Evolutionary conservation across 2,113 vertebrate species (phyloP).

Genomic region (Pituophis catenifer): DNA sequence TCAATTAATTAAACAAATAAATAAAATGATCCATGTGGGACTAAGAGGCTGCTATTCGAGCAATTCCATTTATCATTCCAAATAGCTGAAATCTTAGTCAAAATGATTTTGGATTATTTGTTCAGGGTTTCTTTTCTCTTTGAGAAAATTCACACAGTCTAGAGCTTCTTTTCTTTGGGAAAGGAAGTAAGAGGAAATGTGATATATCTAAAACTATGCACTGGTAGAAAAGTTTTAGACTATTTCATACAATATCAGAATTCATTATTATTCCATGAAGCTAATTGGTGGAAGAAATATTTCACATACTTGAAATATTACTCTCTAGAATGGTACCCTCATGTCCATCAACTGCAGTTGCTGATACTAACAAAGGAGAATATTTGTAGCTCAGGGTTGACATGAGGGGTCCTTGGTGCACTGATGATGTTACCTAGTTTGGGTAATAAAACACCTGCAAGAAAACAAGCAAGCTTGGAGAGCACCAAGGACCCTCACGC

Average conservation of each 20-base stretch:
- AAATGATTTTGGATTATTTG: background rate
- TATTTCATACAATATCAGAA: background rate
- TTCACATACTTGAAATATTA: background rate
- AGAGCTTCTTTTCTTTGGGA: background rate
- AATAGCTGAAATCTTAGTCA: background rate
- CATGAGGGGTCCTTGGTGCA: too few species aligned
- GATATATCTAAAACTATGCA: background rate
- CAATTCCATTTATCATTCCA: background rate
- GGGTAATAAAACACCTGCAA: background rate
- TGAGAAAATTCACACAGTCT: background rate
- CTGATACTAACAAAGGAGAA: background rate
- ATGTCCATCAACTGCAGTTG: background rate
- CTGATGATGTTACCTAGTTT: background rate
- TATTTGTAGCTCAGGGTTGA: background rate
- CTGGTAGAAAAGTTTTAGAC: background rate
- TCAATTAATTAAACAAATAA: background rate
- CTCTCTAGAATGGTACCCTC: background rate
- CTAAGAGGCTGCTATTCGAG: background rate
- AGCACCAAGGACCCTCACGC: background rate
- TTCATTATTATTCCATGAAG: background rate
- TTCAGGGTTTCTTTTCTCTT: background rate
- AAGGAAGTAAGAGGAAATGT: background rate
- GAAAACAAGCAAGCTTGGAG: background rate
- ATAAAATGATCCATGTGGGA: background rate
- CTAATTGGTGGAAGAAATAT: background rate